These are phyloP conservation scores for Uloborus plumipes DNA, from an alignment of 2,888 invertebrate species.

Conservation along the genomic window DNA sequence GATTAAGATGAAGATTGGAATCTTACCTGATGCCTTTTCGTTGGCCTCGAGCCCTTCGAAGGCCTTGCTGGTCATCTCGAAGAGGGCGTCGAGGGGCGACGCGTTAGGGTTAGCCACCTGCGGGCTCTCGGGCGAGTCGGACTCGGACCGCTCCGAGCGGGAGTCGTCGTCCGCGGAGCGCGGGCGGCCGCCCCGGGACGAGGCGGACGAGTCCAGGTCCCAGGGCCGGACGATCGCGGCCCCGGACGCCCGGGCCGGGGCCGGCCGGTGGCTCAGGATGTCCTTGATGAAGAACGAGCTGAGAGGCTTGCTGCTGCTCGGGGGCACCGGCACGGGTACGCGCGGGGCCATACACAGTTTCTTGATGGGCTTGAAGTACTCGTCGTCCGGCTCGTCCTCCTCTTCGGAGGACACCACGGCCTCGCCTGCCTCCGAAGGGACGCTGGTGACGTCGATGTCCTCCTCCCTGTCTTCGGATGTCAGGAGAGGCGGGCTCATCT, in stretches of 20 bases:
- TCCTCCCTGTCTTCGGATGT: conserved; percentile 24
- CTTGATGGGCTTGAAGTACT: conserved; percentile 65
- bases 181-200: conserved; percentile 68
- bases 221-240: conserved; percentile 88
- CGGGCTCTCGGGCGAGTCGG: conserved; percentile 69
- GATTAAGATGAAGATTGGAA: not conserved
- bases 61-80: conserved; percentile 98
- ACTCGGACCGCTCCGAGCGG: conserved; percentile 68
- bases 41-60: conserved; percentile 89
- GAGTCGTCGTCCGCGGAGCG: conserved; percentile 71
- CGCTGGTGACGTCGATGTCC: conserved; percentile 60
- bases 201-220: conserved; percentile 78
- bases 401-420: conserved; percentile 38
- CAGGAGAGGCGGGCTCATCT: conserved; percentile 32
- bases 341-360: conserved; percentile 60
- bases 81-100: conserved; percentile 93
- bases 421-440: conserved; percentile 39
- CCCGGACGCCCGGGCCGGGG: conserved; percentile 25
- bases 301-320: conserved; percentile 70
- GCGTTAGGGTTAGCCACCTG: conserved; percentile 64
- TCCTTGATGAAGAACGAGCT: conserved; percentile 93
- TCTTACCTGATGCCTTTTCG: conserved; percentile 66
- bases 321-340: conserved; percentile 26
- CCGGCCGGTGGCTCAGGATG: conserved; percentile 76
- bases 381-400: conserved; percentile 50